Evolutionary conservation across 2,888 invertebrate genomes (phyloP), one percentile per base, ranked within the genome.

Genomic region (Isoperla grammatica): DNA sequence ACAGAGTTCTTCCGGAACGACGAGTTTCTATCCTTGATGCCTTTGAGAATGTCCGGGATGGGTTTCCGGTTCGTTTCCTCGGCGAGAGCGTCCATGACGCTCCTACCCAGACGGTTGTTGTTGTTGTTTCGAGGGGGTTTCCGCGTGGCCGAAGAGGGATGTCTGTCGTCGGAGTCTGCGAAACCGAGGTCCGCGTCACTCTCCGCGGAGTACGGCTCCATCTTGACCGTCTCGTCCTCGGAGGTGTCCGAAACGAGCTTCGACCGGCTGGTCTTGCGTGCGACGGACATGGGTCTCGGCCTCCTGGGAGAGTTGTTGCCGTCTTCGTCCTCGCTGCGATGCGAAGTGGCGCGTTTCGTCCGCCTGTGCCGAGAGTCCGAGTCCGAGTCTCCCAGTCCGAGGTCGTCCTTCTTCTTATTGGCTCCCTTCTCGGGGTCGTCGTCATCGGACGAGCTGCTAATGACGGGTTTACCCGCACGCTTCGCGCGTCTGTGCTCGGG

Each of bases 161-260:
- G 72, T 40, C 71, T 74, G 42, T 75, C 75, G 43, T 74, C 74
- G 2, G 73, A 73, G 57, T 76, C 75, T 1, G 75, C 76, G 64
- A 76, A 78, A 15, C 75, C 76, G 46, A 78, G 74, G 61, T 81
- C 80, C n/a, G 76, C 73, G 64, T 81, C 81, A 65, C 77, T 79
- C 65, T 84, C 84, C 17, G 68, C 68, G 19, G 68, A 70, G 48
- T 67, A 67, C n/a, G 67, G 65, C n/a, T 69, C 67, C 9, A 43
- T 22, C 46, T 62, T 64, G 45, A 56, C 39, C 37, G 29, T 60
- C 57, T 87, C 86, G 66, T 77, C 76, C 59, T 88, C 88, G 39
- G 88, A 87, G 1, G 88, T 86, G 69, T 91, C 90, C 9, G 88
- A 89, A 61, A 86, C 83, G 61, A 90, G 88, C 20, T 87, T 81